These are phyloP conservation scores for Eremophila alpestris DNA, from an alignment of 2,797 vertebrate species.

Conservation along the genomic window DNA sequence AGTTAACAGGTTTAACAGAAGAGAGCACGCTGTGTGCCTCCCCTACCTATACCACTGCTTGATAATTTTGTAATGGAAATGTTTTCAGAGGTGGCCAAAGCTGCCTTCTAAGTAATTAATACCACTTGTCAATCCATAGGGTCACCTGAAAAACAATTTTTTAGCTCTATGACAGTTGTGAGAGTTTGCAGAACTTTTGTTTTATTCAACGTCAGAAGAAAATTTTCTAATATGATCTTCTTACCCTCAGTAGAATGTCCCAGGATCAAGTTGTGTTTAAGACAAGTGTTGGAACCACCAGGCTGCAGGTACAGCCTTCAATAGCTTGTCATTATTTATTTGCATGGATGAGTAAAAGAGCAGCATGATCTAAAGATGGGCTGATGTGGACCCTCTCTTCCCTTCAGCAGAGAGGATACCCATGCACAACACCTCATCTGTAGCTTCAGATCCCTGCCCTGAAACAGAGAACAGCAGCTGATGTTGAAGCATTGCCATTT, in stretches of 20 bases:
- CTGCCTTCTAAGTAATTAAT: background rate
- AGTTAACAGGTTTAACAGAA: background rate
- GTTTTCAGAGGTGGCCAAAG: background rate
- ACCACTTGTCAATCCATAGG: background rate
- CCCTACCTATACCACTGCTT: background rate
- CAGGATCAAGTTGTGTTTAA: background rate
- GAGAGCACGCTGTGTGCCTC: rapidly evolving
- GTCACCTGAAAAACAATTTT: background rate
- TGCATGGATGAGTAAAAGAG: background rate
- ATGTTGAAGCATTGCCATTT: background rate
- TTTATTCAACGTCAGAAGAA: background rate
- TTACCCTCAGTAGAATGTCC: background rate
- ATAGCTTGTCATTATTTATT: background rate
- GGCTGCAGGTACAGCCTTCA: background rate
- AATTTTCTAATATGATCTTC: background rate
- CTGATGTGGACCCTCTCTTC: background rate
- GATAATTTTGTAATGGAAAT: background rate
- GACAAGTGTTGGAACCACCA: background rate
- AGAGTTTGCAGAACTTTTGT: background rate
- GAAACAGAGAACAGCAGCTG: background rate
- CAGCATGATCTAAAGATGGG: background rate
- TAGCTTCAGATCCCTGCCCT: background rate
- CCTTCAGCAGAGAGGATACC: background rate
- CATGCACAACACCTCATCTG: rapidly evolving
- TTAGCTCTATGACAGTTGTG: background rate